Percentiles rank a stretch among this genome's conserved stretches.
Evolutionary conservation across 2,113 vertebrate species (phyloP).

Genomic region (Sceloporus undulatus): DNA sequence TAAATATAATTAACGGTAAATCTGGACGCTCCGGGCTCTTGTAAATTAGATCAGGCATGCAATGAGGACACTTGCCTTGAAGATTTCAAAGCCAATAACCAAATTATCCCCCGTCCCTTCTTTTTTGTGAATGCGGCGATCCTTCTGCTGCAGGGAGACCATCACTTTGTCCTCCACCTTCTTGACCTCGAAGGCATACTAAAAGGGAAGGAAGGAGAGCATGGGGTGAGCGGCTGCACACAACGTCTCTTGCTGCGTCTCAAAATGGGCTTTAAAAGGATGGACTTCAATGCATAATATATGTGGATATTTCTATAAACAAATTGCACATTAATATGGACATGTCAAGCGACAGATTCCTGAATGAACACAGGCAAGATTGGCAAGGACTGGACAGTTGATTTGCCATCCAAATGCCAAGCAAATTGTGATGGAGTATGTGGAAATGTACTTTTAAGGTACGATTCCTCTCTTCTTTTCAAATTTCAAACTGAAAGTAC

Average conservation of each 20-base stretch:
- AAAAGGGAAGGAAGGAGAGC: slow-evolving; percentile 13
- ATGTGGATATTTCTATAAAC: background rate
- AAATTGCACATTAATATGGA: background rate
- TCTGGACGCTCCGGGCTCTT: background rate
- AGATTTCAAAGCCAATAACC: slow-evolving; percentile 87
- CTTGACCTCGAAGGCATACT: slow-evolving; percentile 91
- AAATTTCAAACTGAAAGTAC: background rate
- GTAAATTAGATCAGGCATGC: background rate
- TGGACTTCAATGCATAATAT: no score
- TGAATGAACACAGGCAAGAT: no score
- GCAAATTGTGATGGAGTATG: no score
- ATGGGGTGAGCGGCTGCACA: slow-evolving; percentile 22
- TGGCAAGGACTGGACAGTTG: no score
- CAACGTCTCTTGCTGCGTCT: background rate
- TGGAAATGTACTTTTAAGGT: no score
- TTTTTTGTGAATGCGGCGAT: slow-evolving; percentile 84
- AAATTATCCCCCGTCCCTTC: slow-evolving; percentile 87
- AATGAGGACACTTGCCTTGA: slow-evolving; percentile 81
- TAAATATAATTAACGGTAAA: background rate
- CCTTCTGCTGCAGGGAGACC: slow-evolving; percentile 91
- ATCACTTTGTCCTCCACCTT: slow-evolving; percentile 88
- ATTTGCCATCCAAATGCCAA: background rate
- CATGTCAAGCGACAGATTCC: no score
- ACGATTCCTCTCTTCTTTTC: background rate
- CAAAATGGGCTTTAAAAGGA: background rate